Percentiles rank a stretch among this genome's conserved stretches.
These are phyloP conservation scores for Hemicrepidius hirtus DNA, from an alignment of 2,888 invertebrate species.

Conservation along the genomic window DNA sequence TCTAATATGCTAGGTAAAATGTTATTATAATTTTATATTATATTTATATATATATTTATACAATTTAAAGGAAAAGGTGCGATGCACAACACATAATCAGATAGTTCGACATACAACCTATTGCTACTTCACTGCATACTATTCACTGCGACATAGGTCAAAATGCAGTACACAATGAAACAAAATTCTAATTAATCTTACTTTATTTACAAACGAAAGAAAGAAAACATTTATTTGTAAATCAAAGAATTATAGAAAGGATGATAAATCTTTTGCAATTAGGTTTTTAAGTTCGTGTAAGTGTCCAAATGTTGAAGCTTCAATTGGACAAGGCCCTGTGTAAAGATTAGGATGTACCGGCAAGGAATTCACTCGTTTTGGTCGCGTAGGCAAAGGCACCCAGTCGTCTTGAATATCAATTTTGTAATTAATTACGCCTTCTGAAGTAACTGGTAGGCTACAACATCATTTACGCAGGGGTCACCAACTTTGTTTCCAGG, in stretches of 20 bases:
- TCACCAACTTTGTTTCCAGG: slow-evolving; percentile 51
- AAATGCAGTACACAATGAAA: slow-evolving; percentile 6
- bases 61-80: background rate
- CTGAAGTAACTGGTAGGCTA: slow-evolving; percentile 43
- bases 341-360: slow-evolving; percentile 31
- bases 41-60: too few relatives aligned
- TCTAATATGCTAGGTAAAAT: background rate
- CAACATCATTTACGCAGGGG: slow-evolving; percentile 51
- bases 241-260: slow-evolving; percentile 33
- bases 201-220: too few relatives aligned
- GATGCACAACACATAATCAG: background rate
- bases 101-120: slow-evolving; percentile 18
- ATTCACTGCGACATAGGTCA: slow-evolving; percentile 1
- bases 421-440: slow-evolving; percentile 49
- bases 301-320: slow-evolving; percentile 43
- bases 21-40: slow-evolving; percentile 1
- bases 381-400: too few relatives aligned
- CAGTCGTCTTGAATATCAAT: too few relatives aligned
- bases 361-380: slow-evolving; percentile 10
- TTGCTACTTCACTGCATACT: slow-evolving; percentile 5
- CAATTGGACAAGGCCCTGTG: slow-evolving; percentile 38
- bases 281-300: slow-evolving; percentile 50
- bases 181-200: slow-evolving; percentile 13
- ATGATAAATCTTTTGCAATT: slow-evolving; percentile 46
- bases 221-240: slow-evolving; percentile 17